These are phyloP conservation scores for Catharus fuscescens DNA, from an alignment of 2,113 vertebrate species.

Conservation along the genomic window DNA sequence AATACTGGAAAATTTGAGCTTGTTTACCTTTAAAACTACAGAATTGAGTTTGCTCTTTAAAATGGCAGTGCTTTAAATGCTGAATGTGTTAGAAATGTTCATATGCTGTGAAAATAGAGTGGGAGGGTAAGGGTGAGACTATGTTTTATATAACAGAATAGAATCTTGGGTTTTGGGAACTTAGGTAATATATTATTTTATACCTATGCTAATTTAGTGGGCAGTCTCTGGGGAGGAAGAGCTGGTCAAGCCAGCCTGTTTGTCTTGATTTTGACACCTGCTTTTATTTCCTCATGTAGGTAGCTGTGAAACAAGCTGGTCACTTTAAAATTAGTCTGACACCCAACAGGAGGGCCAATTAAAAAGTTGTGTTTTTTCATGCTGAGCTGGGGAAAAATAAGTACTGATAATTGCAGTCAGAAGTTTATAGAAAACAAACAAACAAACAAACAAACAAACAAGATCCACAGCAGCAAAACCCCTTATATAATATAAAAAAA, in stretches of 20 bases:
- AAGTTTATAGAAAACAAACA: not conserved
- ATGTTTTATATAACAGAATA: not conserved
- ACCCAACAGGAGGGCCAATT: not conserved
- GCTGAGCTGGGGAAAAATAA: not conserved
- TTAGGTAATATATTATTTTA: not conserved
- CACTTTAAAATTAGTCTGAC: slow-evolving; percentile 20
- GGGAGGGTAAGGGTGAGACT: not conserved
- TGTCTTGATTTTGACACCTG: slow-evolving; percentile 21
- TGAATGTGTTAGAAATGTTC: slow-evolving; percentile 6
- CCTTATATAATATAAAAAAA: not conserved
- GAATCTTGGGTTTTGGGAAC: not conserved
- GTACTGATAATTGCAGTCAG: not conserved
- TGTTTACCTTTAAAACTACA: not conserved
- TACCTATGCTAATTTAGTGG: not conserved
- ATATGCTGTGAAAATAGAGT: not conserved
- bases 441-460: not conserved
- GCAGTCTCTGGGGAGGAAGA: not conserved
- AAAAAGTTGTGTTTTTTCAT: not conserved
- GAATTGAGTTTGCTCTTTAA: slow-evolving; percentile 17
- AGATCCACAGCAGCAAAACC: not conserved
- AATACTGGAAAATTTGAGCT: not conserved
- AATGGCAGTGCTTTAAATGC: not conserved
- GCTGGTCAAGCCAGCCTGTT: slow-evolving; percentile 8
- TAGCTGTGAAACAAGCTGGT: not conserved
- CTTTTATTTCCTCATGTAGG: not conserved